Evolutionary conservation across 2,888 invertebrate genomes (phyloP).

Genomic region (Elysia crispata): DNA sequence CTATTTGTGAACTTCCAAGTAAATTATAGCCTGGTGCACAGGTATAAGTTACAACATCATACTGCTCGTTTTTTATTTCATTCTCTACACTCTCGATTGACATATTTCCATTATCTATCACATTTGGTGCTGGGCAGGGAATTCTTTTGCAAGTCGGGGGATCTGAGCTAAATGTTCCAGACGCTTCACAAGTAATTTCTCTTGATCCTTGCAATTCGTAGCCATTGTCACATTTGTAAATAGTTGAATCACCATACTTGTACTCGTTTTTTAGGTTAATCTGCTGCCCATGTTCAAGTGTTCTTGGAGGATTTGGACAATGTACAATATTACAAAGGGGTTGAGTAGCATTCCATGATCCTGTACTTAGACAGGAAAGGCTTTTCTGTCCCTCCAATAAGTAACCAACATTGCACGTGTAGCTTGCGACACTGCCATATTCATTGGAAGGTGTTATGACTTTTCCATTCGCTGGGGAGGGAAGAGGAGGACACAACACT

Average conservation of each 20-base stretch:
- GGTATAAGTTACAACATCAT: constrained; percentile 56
- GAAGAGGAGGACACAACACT: constrained; percentile 48
- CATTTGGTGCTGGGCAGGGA: constrained; percentile 59
- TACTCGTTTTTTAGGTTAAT: too few relatives aligned
- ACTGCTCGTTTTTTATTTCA: constrained; percentile 45
- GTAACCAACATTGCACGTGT: constrained; percentile 48
- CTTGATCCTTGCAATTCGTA: constrained; percentile 92
- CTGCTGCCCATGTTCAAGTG: constrained; percentile 44
- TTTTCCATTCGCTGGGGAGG: constrained; percentile 12
- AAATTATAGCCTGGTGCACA: constrained; percentile 83
- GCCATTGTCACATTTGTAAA: constrained; percentile 91
- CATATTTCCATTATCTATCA: constrained; percentile 54
- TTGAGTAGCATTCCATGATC: constrained; percentile 69
- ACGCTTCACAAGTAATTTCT: constrained; percentile 82
- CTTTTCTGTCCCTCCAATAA: constrained; percentile 87
- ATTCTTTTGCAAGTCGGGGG: constrained; percentile 63
- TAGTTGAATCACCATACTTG: constrained; percentile 37
- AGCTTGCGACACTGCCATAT: constrained; percentile 25
- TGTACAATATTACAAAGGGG: constrained; percentile 67
- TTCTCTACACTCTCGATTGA: too few relatives aligned
- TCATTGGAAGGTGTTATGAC: constrained; percentile 6
- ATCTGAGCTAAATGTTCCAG: constrained; percentile 71
- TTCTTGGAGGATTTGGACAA: constrained; percentile 55
- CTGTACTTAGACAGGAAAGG: constrained; percentile 80
- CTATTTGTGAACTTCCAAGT: constrained; percentile 89